Conservation (phyloP, 2,888 invertebrate genomes). For the Hesperia comma region DNA sequence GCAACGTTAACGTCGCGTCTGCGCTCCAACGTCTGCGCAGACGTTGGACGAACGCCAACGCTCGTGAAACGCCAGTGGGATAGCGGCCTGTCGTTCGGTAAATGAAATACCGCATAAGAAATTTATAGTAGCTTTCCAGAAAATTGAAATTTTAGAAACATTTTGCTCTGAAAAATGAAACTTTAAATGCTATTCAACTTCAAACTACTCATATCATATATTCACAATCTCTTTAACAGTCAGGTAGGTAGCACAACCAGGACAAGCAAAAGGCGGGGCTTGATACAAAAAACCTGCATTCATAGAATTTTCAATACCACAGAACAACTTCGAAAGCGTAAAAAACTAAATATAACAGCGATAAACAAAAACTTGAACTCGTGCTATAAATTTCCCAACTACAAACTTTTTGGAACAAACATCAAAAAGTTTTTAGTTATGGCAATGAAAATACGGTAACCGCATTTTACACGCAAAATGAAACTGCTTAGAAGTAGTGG, state of each 20-base stretch:
- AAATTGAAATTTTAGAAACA: too few species aligned
- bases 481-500: constrained; percentile 12
- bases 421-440: constrained; percentile 27
- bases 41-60: too few species aligned
- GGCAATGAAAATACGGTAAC: constrained; percentile 17
- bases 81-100: too few species aligned
- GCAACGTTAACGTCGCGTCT: too few species aligned
- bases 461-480: constrained; percentile 21
- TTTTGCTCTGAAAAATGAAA: too few species aligned
- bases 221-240: neutral
- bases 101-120: too few species aligned
- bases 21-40: too few species aligned
- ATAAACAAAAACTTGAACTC: constrained; percentile 34
- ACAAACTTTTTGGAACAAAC: constrained; percentile 28
- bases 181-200: too few species aligned
- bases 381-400: constrained; percentile 27
- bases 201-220: too few species aligned
- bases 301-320: constrained; percentile 18
- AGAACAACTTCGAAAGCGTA: constrained; percentile 15
- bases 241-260: neutral
- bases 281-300: constrained; percentile 15
- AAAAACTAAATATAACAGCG: constrained; percentile 26
- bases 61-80: too few species aligned
- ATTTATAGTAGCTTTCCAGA: too few species aligned
- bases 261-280: constrained; percentile 21